Conservation (phyloP, 2,113 vertebrate species). For the Sinosuthora webbiana region DNA sequence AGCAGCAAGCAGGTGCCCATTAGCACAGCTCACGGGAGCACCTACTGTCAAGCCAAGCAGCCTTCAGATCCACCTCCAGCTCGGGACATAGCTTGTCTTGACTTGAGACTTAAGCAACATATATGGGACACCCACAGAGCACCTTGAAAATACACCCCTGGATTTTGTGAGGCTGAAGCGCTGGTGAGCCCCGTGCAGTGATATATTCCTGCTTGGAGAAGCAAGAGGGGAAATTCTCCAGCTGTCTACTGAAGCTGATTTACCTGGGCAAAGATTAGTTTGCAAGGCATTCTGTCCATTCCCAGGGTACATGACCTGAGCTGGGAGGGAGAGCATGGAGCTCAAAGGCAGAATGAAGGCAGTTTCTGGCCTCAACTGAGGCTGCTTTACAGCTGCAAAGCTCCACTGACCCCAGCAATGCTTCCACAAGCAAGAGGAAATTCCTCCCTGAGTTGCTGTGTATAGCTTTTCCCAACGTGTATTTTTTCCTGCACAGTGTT, state of each 20-base stretch:
- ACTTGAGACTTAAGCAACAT: not conserved
- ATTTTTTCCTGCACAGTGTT: not conserved
- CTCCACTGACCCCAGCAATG: not conserved
- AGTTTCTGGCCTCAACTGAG: not conserved
- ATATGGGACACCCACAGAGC: rapidly evolving
- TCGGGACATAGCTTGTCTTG: not conserved
- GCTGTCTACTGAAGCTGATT: not conserved
- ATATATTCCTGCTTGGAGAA: not conserved
- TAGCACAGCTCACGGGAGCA: not conserved
- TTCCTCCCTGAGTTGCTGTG: not conserved
- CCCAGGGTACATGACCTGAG: rapidly evolving
- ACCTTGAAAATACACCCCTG: not conserved
- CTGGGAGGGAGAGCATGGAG: not conserved
- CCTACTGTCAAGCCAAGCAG: not conserved
- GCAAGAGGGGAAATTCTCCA: not conserved
- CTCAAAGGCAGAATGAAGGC: not conserved
- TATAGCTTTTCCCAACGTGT: not conserved
- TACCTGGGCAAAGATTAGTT: not conserved
- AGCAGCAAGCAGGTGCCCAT: not conserved
- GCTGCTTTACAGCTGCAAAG: not conserved
- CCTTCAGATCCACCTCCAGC: not conserved
- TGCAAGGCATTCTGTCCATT: not conserved
- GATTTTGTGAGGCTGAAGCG: not conserved
- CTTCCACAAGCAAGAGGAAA: not conserved
- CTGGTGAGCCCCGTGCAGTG: rapidly evolving